Evolutionary conservation across 2,888 invertebrate species (phyloP), one percentile per base, ranked within the genome.

Genomic region (Lithosia quadra): DNA sequence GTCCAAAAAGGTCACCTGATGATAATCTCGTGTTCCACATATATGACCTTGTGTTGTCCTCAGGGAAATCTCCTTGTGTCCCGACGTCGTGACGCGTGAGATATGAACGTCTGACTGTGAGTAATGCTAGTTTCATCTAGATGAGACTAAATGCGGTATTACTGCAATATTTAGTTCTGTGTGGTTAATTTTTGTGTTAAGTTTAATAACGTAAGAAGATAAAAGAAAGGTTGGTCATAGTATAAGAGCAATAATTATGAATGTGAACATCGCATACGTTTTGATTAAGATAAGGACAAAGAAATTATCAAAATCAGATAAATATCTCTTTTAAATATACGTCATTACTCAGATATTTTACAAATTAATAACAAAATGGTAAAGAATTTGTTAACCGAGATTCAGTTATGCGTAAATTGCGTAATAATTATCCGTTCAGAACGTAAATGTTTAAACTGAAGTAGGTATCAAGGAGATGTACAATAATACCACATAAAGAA

Each of bases 11-110:
- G 64, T 61, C 68, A 78, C 67, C 79, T 77, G 81, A 81, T 78
- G 74, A 74, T 75, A 81, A 75, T 79, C 79, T 81, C 69, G 65
- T 43, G 63, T 75, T 78, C 68, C 66, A 76, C 76, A 71, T 73
- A 71, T 73, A 78, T 83, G 85, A 82, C 85, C 83, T 81, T 83
- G 79, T 73, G 71, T 68, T 75, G 74, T 80, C 86, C 84, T 69
- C n/a, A 28, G 87, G 87, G 87, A 86, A 86, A 86, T 86, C 80
- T 86, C 71, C 64, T 71, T 74, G 77, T 79, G 86, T 84, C 84
- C 74, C 75, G 69, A n/a, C 58, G 63, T 66, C 74, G 63, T 83
- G 75, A 76, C 76, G 77, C 69, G 62, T 80, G 81, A 86, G 82
- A 84, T 84, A 84, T 83, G 81, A 83, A 78, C 77, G 71, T 68